These are phyloP conservation scores for Drosophila setifemur DNA, from an alignment of 1,140 invertebrate species.

Conservation along the genomic window DNA sequence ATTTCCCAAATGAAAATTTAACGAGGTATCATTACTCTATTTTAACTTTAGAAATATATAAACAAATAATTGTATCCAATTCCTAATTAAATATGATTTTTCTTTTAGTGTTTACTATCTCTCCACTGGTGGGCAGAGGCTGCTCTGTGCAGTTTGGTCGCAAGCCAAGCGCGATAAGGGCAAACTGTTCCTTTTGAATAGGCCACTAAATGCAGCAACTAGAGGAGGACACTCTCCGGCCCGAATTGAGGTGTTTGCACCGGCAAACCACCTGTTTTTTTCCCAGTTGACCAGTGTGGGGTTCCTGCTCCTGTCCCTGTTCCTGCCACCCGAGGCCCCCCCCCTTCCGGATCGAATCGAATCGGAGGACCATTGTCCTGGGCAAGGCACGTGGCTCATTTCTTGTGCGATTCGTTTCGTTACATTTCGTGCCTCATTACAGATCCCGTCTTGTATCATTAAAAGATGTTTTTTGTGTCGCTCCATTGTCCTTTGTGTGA, in stretches of 20 bases:
- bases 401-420: slow-evolving; percentile 30
- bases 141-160: slow-evolving; percentile 44
- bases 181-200: slow-evolving; percentile 65
- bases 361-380: slow-evolving; percentile 13
- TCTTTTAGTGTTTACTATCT: neutral
- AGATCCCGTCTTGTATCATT: slow-evolving; percentile 55
- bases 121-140: slow-evolving; percentile 6
- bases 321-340: too few species aligned
- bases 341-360: too few species aligned
- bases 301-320: too few species aligned
- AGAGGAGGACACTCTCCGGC: neutral
- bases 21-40: too few species aligned
- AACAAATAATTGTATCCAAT: too few species aligned
- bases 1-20: too few species aligned
- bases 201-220: slow-evolving; percentile 57
- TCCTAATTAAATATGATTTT: neutral
- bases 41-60: too few species aligned
- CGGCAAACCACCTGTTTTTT: neutral
- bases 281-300: neutral
- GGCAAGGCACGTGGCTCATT: slow-evolving; percentile 11
- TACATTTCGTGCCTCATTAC: slow-evolving; percentile 62
- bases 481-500: neutral
- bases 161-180: slow-evolving; percentile 62
- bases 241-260: too few species aligned
- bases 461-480: slow-evolving; percentile 53